Percentiles rank a stretch among this genome's conserved stretches.
phyloP scores from a whole-genome alignment of 2,797 vertebrate genomes.

The Catharus ustulatus region DNA sequence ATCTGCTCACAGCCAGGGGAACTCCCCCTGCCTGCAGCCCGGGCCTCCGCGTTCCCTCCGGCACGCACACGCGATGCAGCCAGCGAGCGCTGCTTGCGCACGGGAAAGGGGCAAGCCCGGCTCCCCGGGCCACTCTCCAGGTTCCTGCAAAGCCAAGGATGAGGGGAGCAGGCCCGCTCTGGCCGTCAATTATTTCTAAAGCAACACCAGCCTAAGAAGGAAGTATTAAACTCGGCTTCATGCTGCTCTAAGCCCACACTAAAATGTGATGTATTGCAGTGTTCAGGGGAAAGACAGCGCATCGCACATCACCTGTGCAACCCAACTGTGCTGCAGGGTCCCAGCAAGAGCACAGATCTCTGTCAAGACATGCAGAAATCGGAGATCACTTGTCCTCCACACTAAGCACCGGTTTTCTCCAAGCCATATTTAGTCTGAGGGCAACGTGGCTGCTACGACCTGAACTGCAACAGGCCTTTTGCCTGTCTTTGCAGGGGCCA shows the following conservation, averaged over 20 bases:
- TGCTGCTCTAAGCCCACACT: background rate
- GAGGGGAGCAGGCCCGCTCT: background rate
- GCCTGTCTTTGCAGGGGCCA: background rate
- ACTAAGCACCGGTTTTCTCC: background rate
- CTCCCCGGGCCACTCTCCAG: background rate
- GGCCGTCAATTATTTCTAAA: background rate
- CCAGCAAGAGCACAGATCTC: background rate
- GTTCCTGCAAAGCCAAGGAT: background rate
- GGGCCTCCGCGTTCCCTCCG: constrained; percentile 24
- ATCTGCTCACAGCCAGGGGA: constrained; percentile 56
- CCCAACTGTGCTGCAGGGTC: background rate
- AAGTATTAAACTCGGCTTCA: background rate
- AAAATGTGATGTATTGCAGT: background rate
- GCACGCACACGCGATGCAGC: background rate
- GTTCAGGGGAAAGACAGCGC: background rate
- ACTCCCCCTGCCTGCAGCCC: constrained; percentile 70
- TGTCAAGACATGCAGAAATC: background rate
- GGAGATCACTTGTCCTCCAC: background rate
- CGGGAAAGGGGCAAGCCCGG: background rate
- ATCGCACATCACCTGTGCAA: background rate
- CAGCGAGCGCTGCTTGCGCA: background rate
- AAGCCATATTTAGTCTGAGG: background rate
- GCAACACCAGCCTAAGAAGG: background rate
- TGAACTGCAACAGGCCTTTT: background rate
- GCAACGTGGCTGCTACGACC: background rate